Evolutionary conservation across 2,888 invertebrate genomes (phyloP), one percentile per base, ranked within the genome.

Genomic region (Synergus itoensis): DNA sequence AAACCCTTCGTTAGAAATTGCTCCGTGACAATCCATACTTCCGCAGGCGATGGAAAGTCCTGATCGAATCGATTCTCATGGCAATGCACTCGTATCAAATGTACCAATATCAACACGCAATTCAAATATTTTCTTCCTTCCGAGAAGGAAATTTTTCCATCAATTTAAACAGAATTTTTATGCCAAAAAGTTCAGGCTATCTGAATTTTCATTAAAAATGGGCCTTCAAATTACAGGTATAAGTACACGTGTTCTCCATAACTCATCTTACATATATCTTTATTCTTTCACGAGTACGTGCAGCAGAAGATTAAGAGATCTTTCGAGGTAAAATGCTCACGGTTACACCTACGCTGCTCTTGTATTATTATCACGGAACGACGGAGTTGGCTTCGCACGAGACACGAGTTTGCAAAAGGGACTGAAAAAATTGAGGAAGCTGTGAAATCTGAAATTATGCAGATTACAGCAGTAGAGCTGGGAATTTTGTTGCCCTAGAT

Each of bases 401-500:
- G 64, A 64, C 40, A 8, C 64, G 64, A 64, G n/a, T 63, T 36
- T 63, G 21, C 16, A 63, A 40, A 36, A 64, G 36, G 8, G 36
- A n/a, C 40, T 64, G 40, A 64, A 64, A 64, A 40, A 64, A 36
- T 64, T 0, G n/a, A 64, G 36, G 40, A 64, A 64, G 36, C 64
- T 64, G 64, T 64, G 64, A 64, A 64, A 64, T 64, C 40, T 64
- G 5, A 64, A 64, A 64, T 64, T 64, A 64, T 64, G 60, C 60
- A 60, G 60, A 60, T 60, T 21, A 18, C 60, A 18, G 21, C 4
- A 21, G 60, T 21, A 21, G 7, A 21, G 60, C 60, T 60, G 80
- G 82, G 85, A 86, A 88, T 89, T 88, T 87, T 82, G 87, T 85
- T 84, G 89, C 89, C 88, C 88, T 87, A 89, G 88, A 90, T 90